Conservation (phyloP, 1,140 invertebrate genomes). For the Metopolophium dirhodum region DNA sequence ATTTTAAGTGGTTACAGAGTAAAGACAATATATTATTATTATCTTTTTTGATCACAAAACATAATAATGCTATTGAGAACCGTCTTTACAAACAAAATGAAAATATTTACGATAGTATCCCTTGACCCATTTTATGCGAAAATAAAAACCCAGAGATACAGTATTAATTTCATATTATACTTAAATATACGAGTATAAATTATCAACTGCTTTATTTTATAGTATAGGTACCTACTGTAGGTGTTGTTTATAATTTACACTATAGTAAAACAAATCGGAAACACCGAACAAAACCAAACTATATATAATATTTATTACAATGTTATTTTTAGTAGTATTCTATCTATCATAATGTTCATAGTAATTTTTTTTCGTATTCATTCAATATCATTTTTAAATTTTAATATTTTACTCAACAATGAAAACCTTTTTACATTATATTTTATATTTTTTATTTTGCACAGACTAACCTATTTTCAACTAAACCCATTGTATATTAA, state of each 20-base stretch:
- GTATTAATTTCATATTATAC: background rate
- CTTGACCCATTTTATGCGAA: background rate
- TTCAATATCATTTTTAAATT: background rate
- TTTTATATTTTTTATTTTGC: background rate
- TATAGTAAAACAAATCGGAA: background rate
- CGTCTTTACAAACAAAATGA: background rate
- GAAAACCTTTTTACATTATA: background rate
- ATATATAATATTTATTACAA: background rate
- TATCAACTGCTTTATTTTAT: background rate
- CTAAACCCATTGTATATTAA: background rate
- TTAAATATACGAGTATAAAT: background rate
- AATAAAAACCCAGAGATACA: background rate
- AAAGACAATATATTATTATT: conserved; percentile 4
- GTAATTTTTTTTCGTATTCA: background rate
- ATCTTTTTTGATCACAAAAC: background rate
- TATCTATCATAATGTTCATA: background rate
- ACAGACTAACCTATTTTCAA: background rate
- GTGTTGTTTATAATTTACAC: background rate
- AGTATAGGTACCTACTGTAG: background rate
- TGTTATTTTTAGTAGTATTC: background rate
- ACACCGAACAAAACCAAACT: background rate
- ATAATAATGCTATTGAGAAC: background rate
- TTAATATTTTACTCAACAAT: background rate
- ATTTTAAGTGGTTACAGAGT: background rate
- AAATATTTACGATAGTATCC: background rate